These are phyloP conservation scores for Danaus plexippus DNA, from an alignment of 1,140 invertebrate genomes.

Conservation along the genomic window DNA sequence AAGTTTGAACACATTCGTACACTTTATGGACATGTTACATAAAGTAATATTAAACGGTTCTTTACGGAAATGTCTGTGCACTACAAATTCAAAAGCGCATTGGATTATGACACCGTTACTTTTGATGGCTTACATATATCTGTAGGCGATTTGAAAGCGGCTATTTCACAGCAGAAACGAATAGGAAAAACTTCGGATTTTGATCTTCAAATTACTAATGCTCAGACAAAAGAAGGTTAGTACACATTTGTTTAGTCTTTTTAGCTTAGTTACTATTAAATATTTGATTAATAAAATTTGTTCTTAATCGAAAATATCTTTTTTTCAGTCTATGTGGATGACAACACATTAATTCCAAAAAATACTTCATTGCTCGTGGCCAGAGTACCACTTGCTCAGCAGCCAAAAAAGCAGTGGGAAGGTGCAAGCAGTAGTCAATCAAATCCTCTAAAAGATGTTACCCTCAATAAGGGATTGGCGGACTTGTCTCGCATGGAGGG, in stretches of 20 bases:
- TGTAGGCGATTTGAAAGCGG: constrained; percentile 93
- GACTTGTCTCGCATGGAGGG: constrained; percentile 92
- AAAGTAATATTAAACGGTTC: constrained; percentile 27
- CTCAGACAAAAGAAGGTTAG: constrained; percentile 96
- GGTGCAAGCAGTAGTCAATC: constrained; percentile 52
- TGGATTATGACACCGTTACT: constrained; percentile 95
- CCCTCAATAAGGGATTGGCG: constrained; percentile 75
- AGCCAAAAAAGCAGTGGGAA: constrained; percentile 83
- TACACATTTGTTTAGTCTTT: constrained; percentile 2
- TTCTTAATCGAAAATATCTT: background rate
- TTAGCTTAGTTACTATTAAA: too few species aligned
- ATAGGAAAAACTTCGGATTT: constrained; percentile 95
- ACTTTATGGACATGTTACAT: constrained; percentile 49
- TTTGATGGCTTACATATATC: constrained; percentile 98
- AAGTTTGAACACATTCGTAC: constrained; percentile 25
- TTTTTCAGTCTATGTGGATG: constrained; percentile 90
- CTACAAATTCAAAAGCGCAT: constrained; percentile 97
- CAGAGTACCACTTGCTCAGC: constrained; percentile 86
- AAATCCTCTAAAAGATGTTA: constrained; percentile 60
- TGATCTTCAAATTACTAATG: constrained; percentile 96
- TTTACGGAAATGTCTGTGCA: constrained; percentile 89
- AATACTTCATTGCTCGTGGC: constrained; percentile 98
- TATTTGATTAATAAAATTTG: too few species aligned
- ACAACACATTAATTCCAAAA: constrained; percentile 92
- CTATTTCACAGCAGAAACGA: constrained; percentile 95